phyloP scores from a whole-genome alignment of 2,888 invertebrate genomes.

The Myopa tessellatipennis region DNA sequence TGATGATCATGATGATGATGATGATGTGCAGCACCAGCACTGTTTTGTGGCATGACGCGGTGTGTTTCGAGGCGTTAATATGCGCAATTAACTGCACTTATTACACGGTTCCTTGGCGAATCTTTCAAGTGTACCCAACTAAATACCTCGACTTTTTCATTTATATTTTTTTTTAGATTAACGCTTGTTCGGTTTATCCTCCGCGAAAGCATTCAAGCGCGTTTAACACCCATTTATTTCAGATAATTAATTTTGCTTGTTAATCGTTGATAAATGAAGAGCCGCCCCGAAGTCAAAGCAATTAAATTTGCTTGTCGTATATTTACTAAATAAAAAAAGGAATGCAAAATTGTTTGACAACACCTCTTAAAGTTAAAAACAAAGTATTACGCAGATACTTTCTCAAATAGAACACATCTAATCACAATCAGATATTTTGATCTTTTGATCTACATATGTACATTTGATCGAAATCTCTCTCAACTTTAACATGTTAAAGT shows the following conservation, averaged over 20 bases:
- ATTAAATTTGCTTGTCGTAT: background rate
- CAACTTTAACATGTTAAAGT: too few species aligned
- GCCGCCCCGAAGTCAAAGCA: background rate
- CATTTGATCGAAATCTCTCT: too few species aligned
- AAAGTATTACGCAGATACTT: too few species aligned
- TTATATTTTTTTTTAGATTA: background rate
- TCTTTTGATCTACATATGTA: too few species aligned
- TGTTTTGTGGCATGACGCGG: constrained; percentile 1
- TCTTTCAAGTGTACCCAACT: background rate
- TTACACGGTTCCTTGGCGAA: constrained; percentile 4
- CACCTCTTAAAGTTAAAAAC: too few species aligned
- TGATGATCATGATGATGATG: constrained; percentile 1
- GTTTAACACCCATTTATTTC: constrained; percentile 2
- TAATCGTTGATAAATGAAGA: background rate
- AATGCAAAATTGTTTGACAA: too few species aligned
- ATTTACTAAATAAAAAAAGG: too few species aligned
- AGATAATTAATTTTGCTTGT: background rate
- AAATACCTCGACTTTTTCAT: background rate
- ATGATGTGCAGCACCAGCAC: too few species aligned
- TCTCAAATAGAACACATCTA: too few species aligned
- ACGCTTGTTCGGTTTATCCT: background rate
- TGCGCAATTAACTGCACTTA: constrained; percentile 40
- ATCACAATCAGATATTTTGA: too few species aligned
- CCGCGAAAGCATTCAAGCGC: background rate
- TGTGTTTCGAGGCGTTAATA: constrained; percentile 30